phyloP scores from a whole-genome alignment of 2,888 invertebrate genomes.

The Drosophila stalkeri region DNA sequence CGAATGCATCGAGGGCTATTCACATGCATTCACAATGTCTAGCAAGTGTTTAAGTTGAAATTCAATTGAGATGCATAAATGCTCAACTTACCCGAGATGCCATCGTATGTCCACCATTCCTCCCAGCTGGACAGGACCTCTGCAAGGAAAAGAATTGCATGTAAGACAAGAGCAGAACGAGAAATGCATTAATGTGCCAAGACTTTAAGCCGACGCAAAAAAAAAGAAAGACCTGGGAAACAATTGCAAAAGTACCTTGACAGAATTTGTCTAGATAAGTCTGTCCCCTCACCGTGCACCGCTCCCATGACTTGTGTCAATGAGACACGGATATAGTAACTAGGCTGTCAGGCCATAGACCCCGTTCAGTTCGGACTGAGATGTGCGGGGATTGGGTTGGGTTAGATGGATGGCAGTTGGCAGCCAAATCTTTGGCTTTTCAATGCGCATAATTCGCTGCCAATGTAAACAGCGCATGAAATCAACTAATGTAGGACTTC shows the following conservation, averaged over 20 bases:
- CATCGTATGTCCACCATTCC: slow-evolving; percentile 98
- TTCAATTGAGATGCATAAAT: slow-evolving; percentile 13
- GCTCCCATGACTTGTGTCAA: not conserved
- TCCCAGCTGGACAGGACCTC: slow-evolving; percentile 90
- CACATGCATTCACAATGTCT: not conserved
- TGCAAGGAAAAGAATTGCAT: slow-evolving; percentile 47
- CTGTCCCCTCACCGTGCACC: not conserved
- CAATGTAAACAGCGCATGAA: slow-evolving; percentile 80
- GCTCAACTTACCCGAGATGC: slow-evolving; percentile 93
- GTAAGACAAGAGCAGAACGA: slow-evolving; percentile 31
- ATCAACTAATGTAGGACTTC: slow-evolving; percentile 77
- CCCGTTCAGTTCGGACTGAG: slow-evolving; percentile 13
- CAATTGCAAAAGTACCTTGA: slow-evolving; percentile 15
- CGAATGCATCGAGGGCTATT: not conserved
- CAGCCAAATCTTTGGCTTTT: slow-evolving; percentile 64
- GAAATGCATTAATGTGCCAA: slow-evolving; percentile 49
- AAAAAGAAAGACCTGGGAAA: not conserved
- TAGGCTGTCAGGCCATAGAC: slow-evolving; percentile 29
- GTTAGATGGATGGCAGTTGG: slow-evolving; percentile 41
- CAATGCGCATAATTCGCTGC: slow-evolving; percentile 80
- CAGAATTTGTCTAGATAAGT: slow-evolving; percentile 47
- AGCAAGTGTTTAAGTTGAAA: slow-evolving; percentile 15
- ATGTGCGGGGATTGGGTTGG: too few relatives aligned
- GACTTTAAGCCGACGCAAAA: slow-evolving; percentile 34
- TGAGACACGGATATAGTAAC: slow-evolving; percentile 29